These are phyloP conservation scores for Ophion ventricosus DNA, from an alignment of 2,888 invertebrate species.

Conservation along the genomic window DNA sequence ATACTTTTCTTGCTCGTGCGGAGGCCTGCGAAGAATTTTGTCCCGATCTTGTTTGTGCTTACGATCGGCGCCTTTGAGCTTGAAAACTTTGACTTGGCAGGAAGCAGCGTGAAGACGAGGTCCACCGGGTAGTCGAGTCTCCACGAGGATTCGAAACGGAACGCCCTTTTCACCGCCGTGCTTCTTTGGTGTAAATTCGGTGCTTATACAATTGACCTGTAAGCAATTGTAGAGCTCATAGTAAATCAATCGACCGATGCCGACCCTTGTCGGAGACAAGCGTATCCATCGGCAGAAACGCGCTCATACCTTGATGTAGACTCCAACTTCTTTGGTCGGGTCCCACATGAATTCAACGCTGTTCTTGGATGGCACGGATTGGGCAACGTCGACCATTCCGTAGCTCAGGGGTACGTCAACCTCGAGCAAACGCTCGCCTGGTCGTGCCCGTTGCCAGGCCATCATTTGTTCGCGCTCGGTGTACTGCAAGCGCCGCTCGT, in stretches of 20 bases:
- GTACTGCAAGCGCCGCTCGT: conserved; percentile 97
- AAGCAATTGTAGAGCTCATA: not conserved
- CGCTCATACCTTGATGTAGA: conserved; percentile 92
- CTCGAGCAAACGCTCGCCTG: conserved; percentile 96
- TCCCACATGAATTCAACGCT: conserved; percentile 96
- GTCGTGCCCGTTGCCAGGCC: conserved; percentile 94
- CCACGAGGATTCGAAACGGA: conserved; percentile 97
- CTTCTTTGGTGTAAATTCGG: conserved; percentile 98
- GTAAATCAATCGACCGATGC: not conserved
- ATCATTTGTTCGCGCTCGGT: conserved; percentile 97
- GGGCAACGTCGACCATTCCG: conserved; percentile 93
- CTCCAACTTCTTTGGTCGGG: conserved; percentile 97
- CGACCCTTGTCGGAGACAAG: no score
- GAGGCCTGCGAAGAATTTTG: conserved; percentile 94
- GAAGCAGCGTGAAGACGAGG: conserved; percentile 95
- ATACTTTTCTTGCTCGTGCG: conserved; percentile 94
- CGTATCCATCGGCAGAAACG: not conserved
- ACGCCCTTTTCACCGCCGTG: conserved; percentile 99
- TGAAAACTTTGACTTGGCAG: conserved; percentile 97
- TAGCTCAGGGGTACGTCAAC: conserved; percentile 97
- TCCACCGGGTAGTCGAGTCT: conserved; percentile 90
- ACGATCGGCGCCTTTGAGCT: conserved; percentile 97
- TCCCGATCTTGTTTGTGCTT: conserved; percentile 98
- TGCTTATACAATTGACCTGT: conserved; percentile 97
- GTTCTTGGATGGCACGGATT: conserved; percentile 89